Conservation (phyloP, 2,797 vertebrate genomes). For the Alcedo quadribrachys region DNA sequence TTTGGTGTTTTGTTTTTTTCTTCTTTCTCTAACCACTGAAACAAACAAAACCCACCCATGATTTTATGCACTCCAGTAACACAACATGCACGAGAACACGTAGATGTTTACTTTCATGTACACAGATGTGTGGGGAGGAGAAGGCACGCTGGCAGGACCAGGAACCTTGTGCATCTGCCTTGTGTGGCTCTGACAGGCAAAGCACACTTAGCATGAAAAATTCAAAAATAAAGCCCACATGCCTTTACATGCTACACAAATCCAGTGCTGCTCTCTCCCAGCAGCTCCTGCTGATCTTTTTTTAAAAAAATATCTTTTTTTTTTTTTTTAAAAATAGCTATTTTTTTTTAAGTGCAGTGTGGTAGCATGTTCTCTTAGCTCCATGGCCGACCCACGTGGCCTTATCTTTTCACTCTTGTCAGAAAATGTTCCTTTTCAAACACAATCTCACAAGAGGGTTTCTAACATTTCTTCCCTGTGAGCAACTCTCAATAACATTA, state of each 20-base stretch:
- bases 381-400: fast-evolving
- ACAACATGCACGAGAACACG: not conserved
- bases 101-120: slow-evolving; percentile 41
- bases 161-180: not conserved
- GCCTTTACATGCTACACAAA: not conserved
- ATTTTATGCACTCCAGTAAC: not conserved
- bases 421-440: not conserved
- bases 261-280: fast-evolving
- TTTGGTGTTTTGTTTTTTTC: not conserved
- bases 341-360: not conserved
- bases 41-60: slow-evolving; percentile 8
- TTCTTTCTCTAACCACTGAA: not conserved
- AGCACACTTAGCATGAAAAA: not conserved
- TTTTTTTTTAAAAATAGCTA: too few species aligned
- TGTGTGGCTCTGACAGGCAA: not conserved
- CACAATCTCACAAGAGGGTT: not conserved
- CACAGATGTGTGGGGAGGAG: not conserved
- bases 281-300: not conserved
- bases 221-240: not conserved
- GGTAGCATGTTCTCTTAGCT: not conserved
- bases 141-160: not conserved
- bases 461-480: not conserved
- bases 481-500: not conserved
- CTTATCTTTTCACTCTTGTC: not conserved
- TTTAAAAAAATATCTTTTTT: too few species aligned